Percentiles rank a stretch among this genome's conserved stretches.
phyloP scores from a whole-genome alignment of 2,113 vertebrate species.

The Erpornis zantholeuca region DNA sequence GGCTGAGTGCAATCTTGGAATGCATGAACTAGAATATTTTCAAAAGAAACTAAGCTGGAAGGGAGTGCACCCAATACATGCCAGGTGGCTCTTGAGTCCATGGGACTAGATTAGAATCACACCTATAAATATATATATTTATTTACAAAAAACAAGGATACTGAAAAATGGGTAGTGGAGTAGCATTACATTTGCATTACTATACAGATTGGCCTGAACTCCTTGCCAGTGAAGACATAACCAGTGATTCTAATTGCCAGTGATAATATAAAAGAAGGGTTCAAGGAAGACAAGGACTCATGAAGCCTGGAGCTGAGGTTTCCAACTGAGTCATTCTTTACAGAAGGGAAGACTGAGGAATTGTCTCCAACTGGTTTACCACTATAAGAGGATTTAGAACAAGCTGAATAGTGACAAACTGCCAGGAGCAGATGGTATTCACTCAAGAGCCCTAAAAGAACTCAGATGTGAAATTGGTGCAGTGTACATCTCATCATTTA shows the following conservation, averaged over 20 bases:
- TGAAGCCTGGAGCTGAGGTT: neutral
- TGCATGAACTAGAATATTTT: neutral
- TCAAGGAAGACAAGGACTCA: neutral
- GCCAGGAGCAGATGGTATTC: constrained; percentile 23
- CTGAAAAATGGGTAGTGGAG: neutral
- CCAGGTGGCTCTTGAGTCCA: neutral
- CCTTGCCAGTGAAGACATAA: neutral
- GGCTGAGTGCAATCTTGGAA: neutral
- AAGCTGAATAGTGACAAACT: neutral
- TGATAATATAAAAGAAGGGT: neutral
- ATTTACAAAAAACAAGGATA: neutral
- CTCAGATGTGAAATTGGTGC: constrained; percentile 41
- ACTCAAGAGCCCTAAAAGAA: constrained; percentile 16
- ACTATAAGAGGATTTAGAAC: neutral
- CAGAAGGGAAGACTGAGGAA: neutral
- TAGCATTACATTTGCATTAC: too few species aligned
- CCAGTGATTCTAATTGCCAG: neutral
- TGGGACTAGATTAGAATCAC: neutral
- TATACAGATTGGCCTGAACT: neutral
- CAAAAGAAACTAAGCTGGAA: neutral
- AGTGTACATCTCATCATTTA: neutral
- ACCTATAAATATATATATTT: neutral
- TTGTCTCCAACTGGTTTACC: neutral
- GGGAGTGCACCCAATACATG: neutral
- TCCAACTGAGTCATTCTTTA: neutral